A percentile compares a stretch with the other conserved stretches of the same genome.
Evolutionary conservation across 2,113 vertebrate genomes (phyloP).

Genomic region (Orthonyx spaldingii): DNA sequence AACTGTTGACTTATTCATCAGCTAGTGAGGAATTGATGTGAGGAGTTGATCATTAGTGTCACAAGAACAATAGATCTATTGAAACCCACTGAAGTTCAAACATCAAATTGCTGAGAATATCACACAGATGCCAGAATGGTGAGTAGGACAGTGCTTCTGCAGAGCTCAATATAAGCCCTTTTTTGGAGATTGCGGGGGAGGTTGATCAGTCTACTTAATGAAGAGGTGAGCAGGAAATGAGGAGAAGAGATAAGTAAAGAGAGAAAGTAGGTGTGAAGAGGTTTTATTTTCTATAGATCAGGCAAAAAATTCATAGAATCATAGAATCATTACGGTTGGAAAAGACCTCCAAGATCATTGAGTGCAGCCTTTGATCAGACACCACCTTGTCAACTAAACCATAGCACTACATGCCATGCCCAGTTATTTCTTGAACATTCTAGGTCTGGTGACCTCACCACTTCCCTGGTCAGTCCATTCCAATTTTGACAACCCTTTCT

Average conservation of each 20-base stretch:
- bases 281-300: not conserved
- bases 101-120: not conserved
- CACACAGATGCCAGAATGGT: rapidly evolving
- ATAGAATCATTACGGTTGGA: not conserved
- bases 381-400: not conserved
- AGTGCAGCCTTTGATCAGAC: not conserved
- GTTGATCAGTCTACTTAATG: not conserved
- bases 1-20: not conserved
- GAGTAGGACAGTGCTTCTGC: rapidly evolving
- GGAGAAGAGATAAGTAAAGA: not conserved
- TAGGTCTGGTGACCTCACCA: not conserved
- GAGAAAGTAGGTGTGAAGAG: not conserved
- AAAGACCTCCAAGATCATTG: not conserved
- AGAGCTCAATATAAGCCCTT: not conserved
- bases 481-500: not conserved
- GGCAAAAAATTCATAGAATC: not conserved
- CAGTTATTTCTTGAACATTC: not conserved
- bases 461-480: not conserved
- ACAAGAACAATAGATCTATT: not conserved
- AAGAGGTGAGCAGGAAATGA: not conserved
- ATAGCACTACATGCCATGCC: not conserved
- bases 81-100: not conserved
- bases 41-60: not conserved
- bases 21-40: not conserved
- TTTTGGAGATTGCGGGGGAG: rapidly evolving